Conservation (phyloP, 30 jellyfish, hydroid and myxozoan genomes). For the Sanderia malayensis region DNA sequence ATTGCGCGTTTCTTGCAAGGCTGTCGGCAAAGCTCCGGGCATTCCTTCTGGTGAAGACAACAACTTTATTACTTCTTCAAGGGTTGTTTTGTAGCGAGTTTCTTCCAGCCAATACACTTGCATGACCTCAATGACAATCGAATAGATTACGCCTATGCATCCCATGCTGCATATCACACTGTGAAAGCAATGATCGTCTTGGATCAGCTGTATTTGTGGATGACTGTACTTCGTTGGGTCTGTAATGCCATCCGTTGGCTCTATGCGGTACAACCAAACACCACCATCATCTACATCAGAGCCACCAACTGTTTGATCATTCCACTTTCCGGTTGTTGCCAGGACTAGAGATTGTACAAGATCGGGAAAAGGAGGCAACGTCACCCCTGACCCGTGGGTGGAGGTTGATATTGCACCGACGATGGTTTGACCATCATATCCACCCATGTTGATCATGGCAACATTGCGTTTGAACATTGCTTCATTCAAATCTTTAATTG, state of each 20-base stretch:
- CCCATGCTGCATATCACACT: background rate
- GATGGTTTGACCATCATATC: background rate
- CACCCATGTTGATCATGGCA: background rate
- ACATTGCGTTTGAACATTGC: background rate
- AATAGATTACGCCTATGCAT: background rate
- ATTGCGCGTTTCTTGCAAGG: background rate
- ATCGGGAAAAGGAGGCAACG: background rate
- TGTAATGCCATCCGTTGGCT: background rate
- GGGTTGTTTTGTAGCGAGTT: background rate
- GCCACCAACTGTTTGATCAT: background rate
- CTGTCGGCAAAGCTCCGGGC: background rate
- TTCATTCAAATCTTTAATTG: background rate
- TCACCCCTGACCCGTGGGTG: background rate
- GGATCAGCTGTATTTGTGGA: background rate
- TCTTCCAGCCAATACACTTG: background rate
- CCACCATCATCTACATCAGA: background rate
- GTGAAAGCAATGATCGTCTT: slow-evolving; percentile 1
- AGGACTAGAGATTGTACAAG: background rate
- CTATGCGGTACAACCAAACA: background rate
- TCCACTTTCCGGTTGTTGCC: background rate
- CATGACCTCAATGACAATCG: background rate
- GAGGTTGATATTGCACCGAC: background rate
- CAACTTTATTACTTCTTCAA: background rate
- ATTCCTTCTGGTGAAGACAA: background rate
- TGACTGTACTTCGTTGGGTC: background rate